Base-by-base conservation (phyloP, 2,797 vertebrate genomes). In the Acipenser ruthenus region DNA sequence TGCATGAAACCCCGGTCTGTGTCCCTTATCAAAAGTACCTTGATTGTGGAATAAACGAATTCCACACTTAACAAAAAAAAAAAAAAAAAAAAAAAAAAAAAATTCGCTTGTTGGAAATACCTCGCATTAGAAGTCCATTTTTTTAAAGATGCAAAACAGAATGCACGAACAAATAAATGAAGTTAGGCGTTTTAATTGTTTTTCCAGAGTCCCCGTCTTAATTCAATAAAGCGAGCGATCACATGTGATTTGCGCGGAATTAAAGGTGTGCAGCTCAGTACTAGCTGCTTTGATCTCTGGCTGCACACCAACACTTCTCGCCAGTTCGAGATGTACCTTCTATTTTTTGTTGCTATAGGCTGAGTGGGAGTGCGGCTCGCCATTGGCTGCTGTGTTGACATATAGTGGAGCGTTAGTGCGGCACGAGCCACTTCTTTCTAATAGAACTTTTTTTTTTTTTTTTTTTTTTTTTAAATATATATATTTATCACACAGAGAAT, bases 371-470 rank as follows among this genome's bases (percentile, higher is more conserved):
- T 69, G 65, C 49, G 67, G 10, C 61, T 72, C 50, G 63, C 67
- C 52, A 72, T 71, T 75, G 67, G 71, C 53, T 63, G 64, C 68
- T 59, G 68, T 68, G 49, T 50, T 66, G 62, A 68, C 67, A 73
- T 65, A 68, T 71, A 67, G 67, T 60, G 60, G 60, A 62, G 67
- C 62, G 62, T 50, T 67, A 63, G 53, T 62, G 60, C 71, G 37
- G 59, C 62, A 58, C 23, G 12, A 65, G 51, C 37, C 65, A 68
- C 56, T 64, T 68, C 64, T 67, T 55, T 61, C 37, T 66, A 60
- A 62, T 73, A 59, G 49, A 70, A 73, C 68, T 75, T 75, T 75
- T 69, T 68, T 8, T n/a, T 37, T 37, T 37, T 37, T 23, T 23
- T 23, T 37, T 37, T 37, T 37, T 37, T 37, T 18, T 18, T 18